These are phyloP conservation scores for Drosophila littoralis DNA, from an alignment of 1,140 invertebrate species.

Conservation along the genomic window DNA sequence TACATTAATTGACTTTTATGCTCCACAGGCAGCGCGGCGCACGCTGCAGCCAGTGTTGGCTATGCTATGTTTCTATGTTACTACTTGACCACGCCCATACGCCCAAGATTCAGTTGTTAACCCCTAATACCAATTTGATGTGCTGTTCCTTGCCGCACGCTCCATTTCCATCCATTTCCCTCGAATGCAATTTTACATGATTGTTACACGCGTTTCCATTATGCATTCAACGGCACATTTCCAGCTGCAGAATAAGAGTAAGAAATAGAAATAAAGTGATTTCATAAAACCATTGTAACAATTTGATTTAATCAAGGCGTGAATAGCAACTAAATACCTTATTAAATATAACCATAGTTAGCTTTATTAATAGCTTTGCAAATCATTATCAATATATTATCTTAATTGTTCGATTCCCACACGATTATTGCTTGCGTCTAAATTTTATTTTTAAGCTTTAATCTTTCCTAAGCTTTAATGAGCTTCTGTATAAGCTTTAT, in stretches of 20 bases:
- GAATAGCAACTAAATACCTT: too few species aligned
- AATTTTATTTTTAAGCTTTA: background rate
- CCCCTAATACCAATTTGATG: constrained; percentile 77
- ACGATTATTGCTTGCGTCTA: too few species aligned
- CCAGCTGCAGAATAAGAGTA: constrained; percentile 21
- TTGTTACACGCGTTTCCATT: constrained; percentile 75
- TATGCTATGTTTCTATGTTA: constrained; percentile 1
- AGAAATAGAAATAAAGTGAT: constrained; percentile 42
- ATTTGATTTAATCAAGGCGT: background rate
- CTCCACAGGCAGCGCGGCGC: constrained; percentile 29
- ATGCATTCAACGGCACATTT: constrained; percentile 26
- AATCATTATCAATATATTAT: too few species aligned
- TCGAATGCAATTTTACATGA: constrained; percentile 76
- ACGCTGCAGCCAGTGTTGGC: background rate
- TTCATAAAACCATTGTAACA: constrained; percentile 1
- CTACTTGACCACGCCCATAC: constrained; percentile 43
- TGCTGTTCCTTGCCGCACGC: constrained; percentile 48
- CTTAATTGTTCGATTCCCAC: too few species aligned
- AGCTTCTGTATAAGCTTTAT: background rate
- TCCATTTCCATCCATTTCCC: constrained; percentile 54
- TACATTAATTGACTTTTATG: constrained; percentile 83
- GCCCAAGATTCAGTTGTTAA: constrained; percentile 44
- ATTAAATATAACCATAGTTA: too few species aligned
- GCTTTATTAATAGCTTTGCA: too few species aligned
- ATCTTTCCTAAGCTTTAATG: background rate